phyloP scores from a whole-genome alignment of 1,140 invertebrate genomes.

The Drosophila littoralis region DNA sequence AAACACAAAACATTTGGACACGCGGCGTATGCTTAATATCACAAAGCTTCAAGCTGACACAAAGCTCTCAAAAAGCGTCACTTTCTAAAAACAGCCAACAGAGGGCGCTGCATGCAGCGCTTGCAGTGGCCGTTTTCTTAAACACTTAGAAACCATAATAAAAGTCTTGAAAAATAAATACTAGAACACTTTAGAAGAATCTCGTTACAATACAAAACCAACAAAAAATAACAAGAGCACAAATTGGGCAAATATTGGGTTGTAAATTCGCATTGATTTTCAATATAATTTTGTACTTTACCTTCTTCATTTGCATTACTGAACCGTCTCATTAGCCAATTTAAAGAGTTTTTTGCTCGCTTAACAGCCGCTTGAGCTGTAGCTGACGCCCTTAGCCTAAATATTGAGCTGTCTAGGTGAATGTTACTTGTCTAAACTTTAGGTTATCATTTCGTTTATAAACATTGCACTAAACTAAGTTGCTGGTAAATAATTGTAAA shows the following conservation, averaged over 20 bases:
- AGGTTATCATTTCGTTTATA: slow-evolving; percentile 31
- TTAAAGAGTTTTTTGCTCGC: background rate
- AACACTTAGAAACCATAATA: slow-evolving; percentile 4
- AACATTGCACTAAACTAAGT: slow-evolving; percentile 58
- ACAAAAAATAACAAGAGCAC: background rate
- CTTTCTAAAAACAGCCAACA: slow-evolving; percentile 12
- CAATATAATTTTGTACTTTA: slow-evolving; percentile 30
- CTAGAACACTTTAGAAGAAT: background rate
- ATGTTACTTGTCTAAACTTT: slow-evolving; percentile 21
- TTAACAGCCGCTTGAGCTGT: background rate
- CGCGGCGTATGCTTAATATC: slow-evolving; percentile 57
- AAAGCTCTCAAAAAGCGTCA: slow-evolving; percentile 41
- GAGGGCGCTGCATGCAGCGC: slow-evolving; percentile 29
- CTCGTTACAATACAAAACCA: background rate
- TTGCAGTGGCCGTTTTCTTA: slow-evolving; percentile 7
- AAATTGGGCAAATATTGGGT: background rate
- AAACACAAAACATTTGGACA: slow-evolving; percentile 48
- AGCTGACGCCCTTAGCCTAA: slow-evolving; percentile 9
- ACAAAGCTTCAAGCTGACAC: slow-evolving; percentile 36
- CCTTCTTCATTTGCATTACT: slow-evolving; percentile 31
- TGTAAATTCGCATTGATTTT: background rate
- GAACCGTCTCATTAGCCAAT: slow-evolving; percentile 22
- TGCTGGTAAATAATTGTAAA: slow-evolving; percentile 62
- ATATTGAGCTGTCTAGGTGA: slow-evolving; percentile 39
- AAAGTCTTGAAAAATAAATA: background rate